Evolutionary conservation across 2,113 vertebrate species (phyloP), one percentile per base, ranked within the genome.

Genomic region (Hyperoodon ampullatus): DNA sequence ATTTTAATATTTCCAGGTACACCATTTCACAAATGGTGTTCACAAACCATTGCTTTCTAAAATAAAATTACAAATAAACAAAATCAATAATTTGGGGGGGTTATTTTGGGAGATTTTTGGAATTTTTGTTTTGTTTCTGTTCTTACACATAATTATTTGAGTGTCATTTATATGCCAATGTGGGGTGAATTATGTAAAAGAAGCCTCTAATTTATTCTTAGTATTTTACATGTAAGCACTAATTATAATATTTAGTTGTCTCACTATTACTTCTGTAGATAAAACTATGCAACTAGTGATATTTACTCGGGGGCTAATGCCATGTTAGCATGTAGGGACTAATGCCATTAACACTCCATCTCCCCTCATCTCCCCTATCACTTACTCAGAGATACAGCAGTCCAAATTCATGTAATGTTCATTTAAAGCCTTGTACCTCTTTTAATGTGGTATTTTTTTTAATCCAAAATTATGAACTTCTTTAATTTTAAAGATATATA

Each of bases 391-490:
- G 13, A 85, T 12, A 53, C 2, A 71, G 66, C 4, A 39, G 26
- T 16, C 19, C 28, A 88, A 33, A 21, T 81, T 63, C 68, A 77
- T 58, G 55, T 35, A 28, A 23, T 15, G 19, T 33, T 94, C 39
- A 82, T 53, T 87, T 83, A 87, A 93, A 92, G 14, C 13, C 14
- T 5, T 95, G 6, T 0, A 81, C 66, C 77, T 72, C 33, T 71
- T 84, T 90, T 42, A 92, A 92, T 23, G 30, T 84, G 28, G 8
- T 39, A 2, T 74, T 42, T 70, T 70, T 92, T 88, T 88, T 61
- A 66, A 88, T 68, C 2, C 11, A 85, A 95, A 94, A 78, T 72
- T 81, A 96, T 91, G 19, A 72, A 70, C 15, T 92, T 50, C 89
- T 50, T 87, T 61, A 30, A 21, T 58, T 35, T 89, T 71, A 60